Evolutionary conservation across 1,140 invertebrate species (phyloP), one percentile per base, ranked within the genome.

Genomic region (Rhizoglyphus robini): DNA sequence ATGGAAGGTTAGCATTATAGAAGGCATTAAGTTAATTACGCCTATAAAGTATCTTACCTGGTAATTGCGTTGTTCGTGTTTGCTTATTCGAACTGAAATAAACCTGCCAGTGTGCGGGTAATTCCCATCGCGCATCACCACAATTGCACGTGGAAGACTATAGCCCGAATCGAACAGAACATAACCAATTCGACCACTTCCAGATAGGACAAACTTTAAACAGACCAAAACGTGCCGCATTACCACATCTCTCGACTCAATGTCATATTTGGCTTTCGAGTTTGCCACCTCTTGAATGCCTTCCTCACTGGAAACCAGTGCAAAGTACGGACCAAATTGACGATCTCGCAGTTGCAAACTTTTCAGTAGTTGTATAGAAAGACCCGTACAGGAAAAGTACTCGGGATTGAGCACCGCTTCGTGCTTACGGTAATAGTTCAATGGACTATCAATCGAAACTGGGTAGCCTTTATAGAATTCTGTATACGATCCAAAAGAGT

Each of bases 61-160:
- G 72, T 83, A 83, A 78, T 90, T 90, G 72, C 90, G 87, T 72
- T 88, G 88, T 67, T 82, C 82, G 69, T 82, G 81, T 68, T 81
- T 79, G 2, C 79, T 75, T 71, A 88, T 86, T 69, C 88, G 82
- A 1, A 83, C 84, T 71, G 90, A 87, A 2, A 81, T 83, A 73
- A 91, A 92, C 85, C 86, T 88, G 68, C 88, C 86, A 34, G 89
- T 91, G 73, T 93, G 87, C 2, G 90, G 90, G 76, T 88, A 88
- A 30, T 78, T 76, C 18, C 27, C 15, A 34, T 58, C 54, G 25
- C 81, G 77, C 89, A 92, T 94, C 29, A 91, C 85, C 25, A 88
- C 88, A 47, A 93, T 81, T 20, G 87, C 86, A 38, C 87, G 79
- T 27, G 85, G 84, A 47, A 93, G 84, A 74, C 93, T 90, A 75